Base-by-base conservation (phyloP, 2,113 vertebrate genomes). In the Burhinus oedicnemus region DNA sequence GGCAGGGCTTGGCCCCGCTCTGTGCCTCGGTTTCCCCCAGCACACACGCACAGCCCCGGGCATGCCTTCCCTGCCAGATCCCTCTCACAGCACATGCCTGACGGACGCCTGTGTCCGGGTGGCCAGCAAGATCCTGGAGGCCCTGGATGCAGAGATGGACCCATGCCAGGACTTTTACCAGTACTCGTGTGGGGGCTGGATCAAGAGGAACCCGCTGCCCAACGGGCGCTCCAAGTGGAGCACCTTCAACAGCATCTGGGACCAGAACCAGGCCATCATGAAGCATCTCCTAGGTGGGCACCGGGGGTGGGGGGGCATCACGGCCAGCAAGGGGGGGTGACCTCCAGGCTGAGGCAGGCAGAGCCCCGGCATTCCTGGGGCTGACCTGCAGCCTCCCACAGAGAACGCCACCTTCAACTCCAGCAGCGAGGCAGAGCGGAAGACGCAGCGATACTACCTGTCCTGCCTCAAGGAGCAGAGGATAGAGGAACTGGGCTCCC, bases 81-180 rank as follows among this genome's bases (percentile, higher is more conserved):
- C 98, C 36, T 98, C 98, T 40, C 99, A 94, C 69, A 98, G 97
- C 92, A 98, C 98, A 34, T 99, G 99, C 95, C 98, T 99, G 95
- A 98, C 99, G 0, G 99, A 99, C 51, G 98, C 99, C 19, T 99
- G 99, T 22, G 64, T 99, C 75, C 99, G 97, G 0, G 99, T 99
- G 94, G 99, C 99, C 82, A 99, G 99, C 75, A 99, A 99, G 97
- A 99, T 99, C 69, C 98, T 99, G 87, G 99, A 99, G 96, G 99
- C 99, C 9, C 97, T 99, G 97, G 99, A 99, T 95, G 98, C 97
- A 23, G 95, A 96, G 20, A 97, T 71, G 0, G 98, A 99, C 96
- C 99, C 99, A 1, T 99, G 99, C 90, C 98, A 99, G n/a, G 99
- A 99, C 97, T 99, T 99, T 97, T 99, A 99, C 97, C 99, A 99